phyloP scores from a whole-genome alignment of 2,113 vertebrate genomes.

The Gambusia affinis region DNA sequence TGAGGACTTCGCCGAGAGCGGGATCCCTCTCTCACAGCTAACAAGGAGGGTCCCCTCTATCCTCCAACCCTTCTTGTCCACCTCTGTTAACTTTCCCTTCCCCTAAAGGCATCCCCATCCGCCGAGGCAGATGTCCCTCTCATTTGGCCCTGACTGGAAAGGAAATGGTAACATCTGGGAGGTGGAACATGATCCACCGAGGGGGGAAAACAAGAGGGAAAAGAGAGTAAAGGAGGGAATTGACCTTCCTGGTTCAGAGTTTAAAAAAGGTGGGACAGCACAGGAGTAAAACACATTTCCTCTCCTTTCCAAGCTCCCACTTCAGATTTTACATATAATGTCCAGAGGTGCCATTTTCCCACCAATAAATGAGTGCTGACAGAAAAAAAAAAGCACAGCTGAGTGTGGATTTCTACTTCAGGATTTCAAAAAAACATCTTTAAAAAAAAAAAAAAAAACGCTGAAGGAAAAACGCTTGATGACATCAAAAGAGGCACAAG shows the following conservation, averaged over 20 bases:
- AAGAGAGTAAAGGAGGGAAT: constrained; percentile 51
- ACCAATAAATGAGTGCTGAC: background rate
- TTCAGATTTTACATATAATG: background rate
- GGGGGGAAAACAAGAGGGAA: constrained; percentile 33
- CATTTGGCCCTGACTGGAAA: constrained; percentile 67
- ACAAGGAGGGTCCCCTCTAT: constrained; percentile 50
- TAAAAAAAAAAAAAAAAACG: too few relatives aligned
- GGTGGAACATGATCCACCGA: constrained; percentile 53
- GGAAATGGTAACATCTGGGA: constrained; percentile 74
- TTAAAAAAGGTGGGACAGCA: constrained; percentile 53
- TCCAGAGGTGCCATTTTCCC: background rate
- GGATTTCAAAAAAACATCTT: too few relatives aligned
- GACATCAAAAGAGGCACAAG: too few relatives aligned
- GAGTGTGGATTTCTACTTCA: background rate
- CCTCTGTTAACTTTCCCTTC: constrained; percentile 68
- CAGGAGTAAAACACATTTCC: background rate
- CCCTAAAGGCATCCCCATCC: constrained; percentile 60
- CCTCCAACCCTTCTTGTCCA: constrained; percentile 58
- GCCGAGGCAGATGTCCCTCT: constrained; percentile 69
- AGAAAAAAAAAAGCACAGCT: background rate
- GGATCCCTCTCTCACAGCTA: constrained; percentile 23
- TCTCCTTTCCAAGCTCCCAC: background rate
- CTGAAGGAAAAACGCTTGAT: too few relatives aligned
- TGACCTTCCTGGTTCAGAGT: constrained; percentile 60
- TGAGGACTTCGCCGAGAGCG: constrained; percentile 16